phyloP scores from a whole-genome alignment of 2,113 vertebrate species.

The Etheostoma spectabile region DNA sequence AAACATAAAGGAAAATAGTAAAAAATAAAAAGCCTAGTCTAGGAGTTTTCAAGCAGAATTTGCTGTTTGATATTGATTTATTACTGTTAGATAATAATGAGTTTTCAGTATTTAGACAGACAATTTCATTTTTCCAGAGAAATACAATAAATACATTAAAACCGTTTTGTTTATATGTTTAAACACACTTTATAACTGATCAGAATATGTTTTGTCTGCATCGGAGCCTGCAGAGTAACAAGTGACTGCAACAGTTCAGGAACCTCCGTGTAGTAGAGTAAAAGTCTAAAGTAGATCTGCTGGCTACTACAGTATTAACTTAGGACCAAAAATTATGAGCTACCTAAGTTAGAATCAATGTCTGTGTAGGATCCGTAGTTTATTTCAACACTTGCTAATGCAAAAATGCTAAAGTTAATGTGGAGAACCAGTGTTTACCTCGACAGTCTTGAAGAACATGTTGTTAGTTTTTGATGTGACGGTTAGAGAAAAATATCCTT shows the following conservation, averaged over 20 bases:
- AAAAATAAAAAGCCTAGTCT: background rate
- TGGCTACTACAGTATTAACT: too few relatives aligned
- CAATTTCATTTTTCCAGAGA: background rate
- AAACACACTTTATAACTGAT: too few relatives aligned
- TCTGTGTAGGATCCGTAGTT: too few relatives aligned
- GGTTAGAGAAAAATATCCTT: background rate
- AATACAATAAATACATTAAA: background rate
- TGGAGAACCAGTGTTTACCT: constrained; percentile 38
- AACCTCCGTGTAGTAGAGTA: background rate
- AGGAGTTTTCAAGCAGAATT: background rate
- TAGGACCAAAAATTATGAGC: too few relatives aligned
- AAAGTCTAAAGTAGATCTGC: background rate
- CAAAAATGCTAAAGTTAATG: too few relatives aligned
- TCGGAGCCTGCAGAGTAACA: background rate
- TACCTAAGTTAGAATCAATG: too few relatives aligned
- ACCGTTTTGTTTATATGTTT: too few relatives aligned
- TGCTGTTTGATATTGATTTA: background rate
- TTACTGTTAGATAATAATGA: background rate
- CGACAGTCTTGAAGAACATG: constrained; percentile 52
- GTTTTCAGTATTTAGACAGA: background rate
- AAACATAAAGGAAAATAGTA: background rate
- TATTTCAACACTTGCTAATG: too few relatives aligned
- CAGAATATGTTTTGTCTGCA: too few relatives aligned
- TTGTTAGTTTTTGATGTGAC: background rate
- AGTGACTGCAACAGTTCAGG: background rate